Conservation (phyloP, 2,888 invertebrate species). For the Seladonia tumulorum region DNA sequence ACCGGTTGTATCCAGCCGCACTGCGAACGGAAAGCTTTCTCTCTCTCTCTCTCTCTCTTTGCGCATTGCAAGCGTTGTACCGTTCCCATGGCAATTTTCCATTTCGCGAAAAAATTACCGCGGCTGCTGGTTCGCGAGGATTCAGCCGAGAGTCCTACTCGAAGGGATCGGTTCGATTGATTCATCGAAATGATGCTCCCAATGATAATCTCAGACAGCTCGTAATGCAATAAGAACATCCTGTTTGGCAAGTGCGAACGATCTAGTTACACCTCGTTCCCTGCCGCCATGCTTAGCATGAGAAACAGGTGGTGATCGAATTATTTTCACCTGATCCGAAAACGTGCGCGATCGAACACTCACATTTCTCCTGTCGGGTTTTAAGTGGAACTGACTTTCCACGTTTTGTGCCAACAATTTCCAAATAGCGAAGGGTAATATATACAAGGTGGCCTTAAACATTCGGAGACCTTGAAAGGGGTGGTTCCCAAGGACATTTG, state of each 20-base stretch:
- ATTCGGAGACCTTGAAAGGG: no score
- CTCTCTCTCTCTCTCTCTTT: background rate
- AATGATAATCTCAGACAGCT: constrained; percentile 75
- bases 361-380: background rate
- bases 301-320: constrained; percentile 33
- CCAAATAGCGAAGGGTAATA: background rate
- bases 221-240: constrained; percentile 78
- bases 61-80: constrained; percentile 13
- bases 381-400: constrained; percentile 19
- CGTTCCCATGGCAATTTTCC: constrained; percentile 18
- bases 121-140: background rate
- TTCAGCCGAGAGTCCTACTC: background rate
- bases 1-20: constrained; percentile 65
- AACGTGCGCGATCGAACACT: constrained; percentile 19
- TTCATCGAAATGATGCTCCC: constrained; percentile 60
- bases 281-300: constrained; percentile 38
- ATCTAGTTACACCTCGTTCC: constrained; percentile 51
- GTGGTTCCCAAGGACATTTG: no score
- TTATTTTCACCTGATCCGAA: constrained; percentile 38
- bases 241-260: constrained; percentile 72
- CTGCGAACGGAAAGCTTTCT: constrained; percentile 46
- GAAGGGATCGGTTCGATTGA: background rate
- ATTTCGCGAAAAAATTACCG: background rate
- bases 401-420: background rate
- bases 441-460: no score